These are phyloP conservation scores for Drosophila suzukii DNA, from an alignment of 1,140 invertebrate genomes.

Conservation along the genomic window DNA sequence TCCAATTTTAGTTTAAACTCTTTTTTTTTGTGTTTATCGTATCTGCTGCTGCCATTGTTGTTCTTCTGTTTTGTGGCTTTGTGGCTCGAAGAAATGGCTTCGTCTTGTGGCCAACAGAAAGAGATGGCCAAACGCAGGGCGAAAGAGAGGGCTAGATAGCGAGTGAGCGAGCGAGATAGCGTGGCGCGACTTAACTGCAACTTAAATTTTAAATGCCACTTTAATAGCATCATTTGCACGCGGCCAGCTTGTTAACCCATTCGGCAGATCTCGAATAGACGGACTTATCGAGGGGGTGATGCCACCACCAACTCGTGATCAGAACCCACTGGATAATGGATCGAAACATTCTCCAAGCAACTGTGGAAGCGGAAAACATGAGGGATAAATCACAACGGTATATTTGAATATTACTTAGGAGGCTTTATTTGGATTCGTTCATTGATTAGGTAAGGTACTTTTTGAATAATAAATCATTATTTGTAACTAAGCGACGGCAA, in stretches of 20 bases:
- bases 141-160: neutral
- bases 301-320: constrained; percentile 2
- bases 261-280: constrained; percentile 27
- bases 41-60: constrained; percentile 54
- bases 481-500: neutral
- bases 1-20: too few relatives aligned
- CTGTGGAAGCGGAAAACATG: neutral
- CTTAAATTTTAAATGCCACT: constrained; percentile 82
- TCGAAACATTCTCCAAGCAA: neutral
- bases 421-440: neutral
- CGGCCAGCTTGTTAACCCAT: constrained; percentile 65
- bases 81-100: constrained; percentile 43
- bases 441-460: neutral
- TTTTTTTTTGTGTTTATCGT: neutral
- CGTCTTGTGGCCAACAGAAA: constrained; percentile 48
- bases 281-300: neutral
- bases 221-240: constrained; percentile 83
- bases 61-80: constrained; percentile 20
- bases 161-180: constrained; percentile 9
- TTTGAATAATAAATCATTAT: neutral
- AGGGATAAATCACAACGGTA: neutral
- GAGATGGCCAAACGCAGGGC: constrained; percentile 2
- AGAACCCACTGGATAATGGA: neutral
- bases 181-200: constrained; percentile 60
- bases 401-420: neutral